These are phyloP conservation scores for Acronicta leporina DNA, from an alignment of 2,888 invertebrate species.

Conservation along the genomic window DNA sequence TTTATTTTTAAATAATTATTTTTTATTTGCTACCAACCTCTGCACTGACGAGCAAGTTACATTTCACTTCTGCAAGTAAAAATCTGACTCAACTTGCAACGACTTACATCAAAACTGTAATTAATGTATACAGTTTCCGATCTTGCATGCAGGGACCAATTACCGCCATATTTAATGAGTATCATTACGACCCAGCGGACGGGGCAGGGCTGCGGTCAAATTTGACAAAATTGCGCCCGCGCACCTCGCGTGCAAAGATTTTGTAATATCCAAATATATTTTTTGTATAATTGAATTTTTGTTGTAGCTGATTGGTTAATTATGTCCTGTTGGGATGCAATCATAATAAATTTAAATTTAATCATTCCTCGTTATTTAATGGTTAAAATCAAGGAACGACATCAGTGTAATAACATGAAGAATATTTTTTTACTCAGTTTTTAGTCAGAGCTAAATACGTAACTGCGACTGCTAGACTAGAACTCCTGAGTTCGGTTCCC, in stretches of 20 bases:
- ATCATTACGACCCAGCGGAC: slow-evolving; percentile 53
- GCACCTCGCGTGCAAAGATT: slow-evolving; percentile 43
- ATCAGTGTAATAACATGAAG: neutral
- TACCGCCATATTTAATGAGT: slow-evolving; percentile 62
- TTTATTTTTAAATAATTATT: no score
- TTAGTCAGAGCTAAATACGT: no score
- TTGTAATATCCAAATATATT: slow-evolving; percentile 45
- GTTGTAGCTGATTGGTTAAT: slow-evolving; percentile 42
- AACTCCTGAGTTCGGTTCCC: no score
- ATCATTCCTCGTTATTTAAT: slow-evolving; percentile 6
- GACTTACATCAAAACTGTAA: slow-evolving; percentile 44
- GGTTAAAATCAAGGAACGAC: slow-evolving; percentile 2
- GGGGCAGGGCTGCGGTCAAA: slow-evolving; percentile 54
- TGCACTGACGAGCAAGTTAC: neutral
- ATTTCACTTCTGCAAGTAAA: slow-evolving; percentile 3
- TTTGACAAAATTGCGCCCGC: slow-evolving; percentile 64
- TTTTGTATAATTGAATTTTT: slow-evolving; percentile 47
- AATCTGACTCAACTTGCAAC: slow-evolving; percentile 24
- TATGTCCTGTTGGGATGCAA: slow-evolving; percentile 22
- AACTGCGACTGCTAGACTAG: no score
- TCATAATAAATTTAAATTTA: slow-evolving; percentile 38
- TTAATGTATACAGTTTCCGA: slow-evolving; percentile 44
- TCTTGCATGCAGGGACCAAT: slow-evolving; percentile 64
- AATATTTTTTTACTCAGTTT: no score
- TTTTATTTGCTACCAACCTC: no score